Evolutionary conservation across 2,888 invertebrate species (phyloP), one percentile per base, ranked within the genome.

Genomic region (Thumatha senex): DNA sequence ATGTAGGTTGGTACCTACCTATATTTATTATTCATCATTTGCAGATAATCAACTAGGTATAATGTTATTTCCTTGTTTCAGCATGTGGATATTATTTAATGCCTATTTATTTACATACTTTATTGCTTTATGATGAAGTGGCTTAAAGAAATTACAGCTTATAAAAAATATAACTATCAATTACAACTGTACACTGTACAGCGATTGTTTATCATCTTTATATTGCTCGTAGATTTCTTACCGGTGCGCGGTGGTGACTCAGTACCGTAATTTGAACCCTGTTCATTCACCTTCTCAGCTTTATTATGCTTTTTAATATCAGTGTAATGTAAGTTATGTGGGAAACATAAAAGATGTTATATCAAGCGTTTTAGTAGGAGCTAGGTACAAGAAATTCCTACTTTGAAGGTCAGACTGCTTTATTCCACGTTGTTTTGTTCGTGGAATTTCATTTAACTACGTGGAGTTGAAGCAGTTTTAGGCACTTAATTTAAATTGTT

Each of bases 331-430:
- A 34, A 48, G 44, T 53, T 41, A 47, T 47, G 48, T 58, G 24
- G 33, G 47, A 47, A 41, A 48, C 34, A 45, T 49, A 59, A 57
- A 64, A 66, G 69, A 76, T 68, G 65, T 62, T 24, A 68, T 66
- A 67, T 65, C 69, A 67, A 56, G 18, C 18, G 18, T 24, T 24
- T 24, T 5, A 24, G 18, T 24, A 24, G 18, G n/a, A n/a, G n/a
- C n/a, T n/a, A 65, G 58, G 68, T 67, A n/a, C 67, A 64, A 57
- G 54, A 53, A 69, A 70, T 72, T 72, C 67, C 34, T 67, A 72
- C 66, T 75, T 71, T 64, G 72, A 72, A 67, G 64, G 70, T 59
- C 61, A 70, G 59, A 65, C 64, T 66, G 53, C 54, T 59, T 70
- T 58, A 70, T 69, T 69, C 63, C 51, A 64, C 59, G 18, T 24